Conservation (phyloP, 92 coral and sea anemone species). For the Zoanthus solanderi region DNA sequence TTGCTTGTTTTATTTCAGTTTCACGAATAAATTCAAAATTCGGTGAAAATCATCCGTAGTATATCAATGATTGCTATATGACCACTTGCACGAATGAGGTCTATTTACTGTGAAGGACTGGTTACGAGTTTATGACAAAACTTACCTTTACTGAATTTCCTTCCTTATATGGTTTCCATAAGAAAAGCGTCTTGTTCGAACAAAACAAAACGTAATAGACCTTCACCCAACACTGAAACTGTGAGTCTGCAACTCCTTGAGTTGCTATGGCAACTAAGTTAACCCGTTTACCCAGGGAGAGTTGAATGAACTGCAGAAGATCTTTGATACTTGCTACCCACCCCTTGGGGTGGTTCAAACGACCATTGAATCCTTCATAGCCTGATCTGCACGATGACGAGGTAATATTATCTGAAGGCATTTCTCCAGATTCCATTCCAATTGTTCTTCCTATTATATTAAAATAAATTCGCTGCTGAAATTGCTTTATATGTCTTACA, state of each 20-base stretch:
- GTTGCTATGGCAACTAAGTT: conserved; percentile 25
- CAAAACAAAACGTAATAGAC: background rate
- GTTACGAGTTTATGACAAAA: background rate
- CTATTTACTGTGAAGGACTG: background rate
- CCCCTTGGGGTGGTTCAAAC: background rate
- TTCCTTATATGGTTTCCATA: conserved; percentile 35
- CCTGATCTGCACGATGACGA: conserved; percentile 11
- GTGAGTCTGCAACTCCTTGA: background rate
- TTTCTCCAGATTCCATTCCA: conserved; percentile 20
- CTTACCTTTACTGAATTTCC: background rate
- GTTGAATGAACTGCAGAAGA: background rate
- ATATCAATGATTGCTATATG: too few species aligned
- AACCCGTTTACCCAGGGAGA: background rate
- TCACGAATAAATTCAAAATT: too few species aligned
- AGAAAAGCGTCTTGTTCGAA: background rate
- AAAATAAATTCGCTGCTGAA: too few species aligned
- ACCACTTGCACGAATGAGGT: too few species aligned
- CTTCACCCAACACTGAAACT: conserved; percentile 27
- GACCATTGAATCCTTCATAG: conserved; percentile 1
- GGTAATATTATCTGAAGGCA: background rate
- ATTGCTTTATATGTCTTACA: too few species aligned
- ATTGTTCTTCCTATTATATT: background rate
- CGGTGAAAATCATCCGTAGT: too few species aligned
- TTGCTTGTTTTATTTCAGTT: too few species aligned
- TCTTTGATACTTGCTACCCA: background rate